These are phyloP conservation scores for Agonopterix alstromeriana DNA, from an alignment of 2,888 invertebrate genomes.

Conservation along the genomic window DNA sequence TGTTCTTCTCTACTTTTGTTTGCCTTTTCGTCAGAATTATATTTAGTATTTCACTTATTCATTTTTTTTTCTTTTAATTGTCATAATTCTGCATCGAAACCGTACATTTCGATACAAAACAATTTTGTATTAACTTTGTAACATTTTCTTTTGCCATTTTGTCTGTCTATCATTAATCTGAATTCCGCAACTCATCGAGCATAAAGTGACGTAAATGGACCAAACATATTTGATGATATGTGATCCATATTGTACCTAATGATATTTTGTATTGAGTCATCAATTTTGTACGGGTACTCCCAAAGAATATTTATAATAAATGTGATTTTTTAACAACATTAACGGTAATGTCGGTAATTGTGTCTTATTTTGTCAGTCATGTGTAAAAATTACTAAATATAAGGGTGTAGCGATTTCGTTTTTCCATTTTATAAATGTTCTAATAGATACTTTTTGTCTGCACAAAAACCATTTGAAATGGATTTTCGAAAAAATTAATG, in stretches of 20 bases:
- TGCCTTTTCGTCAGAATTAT: no score
- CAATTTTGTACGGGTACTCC: constrained; percentile 24
- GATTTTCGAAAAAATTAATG: no score
- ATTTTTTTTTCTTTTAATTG: no score
- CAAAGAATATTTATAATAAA: constrained; percentile 2
- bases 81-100: no score
- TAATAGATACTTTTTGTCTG: no score
- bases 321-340: constrained; percentile 5
- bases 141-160: background rate
- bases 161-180: constrained; percentile 47
- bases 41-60: no score
- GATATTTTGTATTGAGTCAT: constrained; percentile 22
- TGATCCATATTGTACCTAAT: constrained; percentile 4
- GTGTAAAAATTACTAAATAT: background rate
- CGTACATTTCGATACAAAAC: no score
- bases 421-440: no score
- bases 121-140: no score
- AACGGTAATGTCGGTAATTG: constrained; percentile 11
- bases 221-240: constrained; percentile 26
- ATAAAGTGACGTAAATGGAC: constrained; percentile 39
- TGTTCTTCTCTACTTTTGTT: no score
- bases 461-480: no score
- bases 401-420: no score
- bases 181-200: constrained; percentile 31
- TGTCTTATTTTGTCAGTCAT: constrained; percentile 2